These are phyloP conservation scores for Anoncus sp. DNA, from an alignment of 2,888 invertebrate species.

Conservation along the genomic window DNA sequence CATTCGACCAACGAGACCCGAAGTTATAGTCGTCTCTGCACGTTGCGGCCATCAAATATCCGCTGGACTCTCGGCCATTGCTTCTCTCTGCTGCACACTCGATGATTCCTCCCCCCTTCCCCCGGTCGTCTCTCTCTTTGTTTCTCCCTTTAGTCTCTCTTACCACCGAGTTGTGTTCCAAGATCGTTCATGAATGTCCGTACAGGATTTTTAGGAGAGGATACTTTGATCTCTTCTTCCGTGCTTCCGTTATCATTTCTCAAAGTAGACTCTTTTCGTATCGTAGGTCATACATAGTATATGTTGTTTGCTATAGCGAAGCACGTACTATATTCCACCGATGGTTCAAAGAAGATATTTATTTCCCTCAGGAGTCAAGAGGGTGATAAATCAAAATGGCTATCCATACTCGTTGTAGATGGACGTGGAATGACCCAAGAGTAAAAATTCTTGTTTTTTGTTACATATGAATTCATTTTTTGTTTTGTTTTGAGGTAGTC, in stretches of 20 bases:
- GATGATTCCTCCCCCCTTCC: slow-evolving; percentile 27
- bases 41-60: slow-evolving; percentile 59
- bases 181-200: slow-evolving; percentile 26
- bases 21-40: slow-evolving; percentile 44
- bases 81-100: slow-evolving; percentile 15
- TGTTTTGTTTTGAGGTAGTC: not conserved
- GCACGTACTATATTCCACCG: slow-evolving; percentile 28
- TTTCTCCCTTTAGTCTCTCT: slow-evolving; percentile 7
- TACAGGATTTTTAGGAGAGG: slow-evolving; percentile 41
- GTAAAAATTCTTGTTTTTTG: slow-evolving; percentile 8
- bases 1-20: slow-evolving; percentile 68
- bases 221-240: slow-evolving; percentile 43
- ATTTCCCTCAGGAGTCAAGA: slow-evolving; percentile 30
- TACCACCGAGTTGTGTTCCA: slow-evolving; percentile 25
- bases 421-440: slow-evolving; percentile 6
- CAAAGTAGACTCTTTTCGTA: slow-evolving; percentile 10
- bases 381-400: slow-evolving; percentile 44
- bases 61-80: slow-evolving; percentile 51
- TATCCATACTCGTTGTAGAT: slow-evolving; percentile 2
- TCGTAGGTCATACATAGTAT: slow-evolving; percentile 7
- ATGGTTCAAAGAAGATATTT: slow-evolving; percentile 43
- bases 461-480: slow-evolving; percentile 1
- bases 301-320: slow-evolving; percentile 6
- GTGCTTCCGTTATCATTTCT: slow-evolving; percentile 48
- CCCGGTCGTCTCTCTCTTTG: too few species aligned